Percentiles rank a stretch among this genome's conserved stretches.
phyloP scores from a whole-genome alignment of 2,797 vertebrate genomes.

The Leptatherina wallacei region DNA sequence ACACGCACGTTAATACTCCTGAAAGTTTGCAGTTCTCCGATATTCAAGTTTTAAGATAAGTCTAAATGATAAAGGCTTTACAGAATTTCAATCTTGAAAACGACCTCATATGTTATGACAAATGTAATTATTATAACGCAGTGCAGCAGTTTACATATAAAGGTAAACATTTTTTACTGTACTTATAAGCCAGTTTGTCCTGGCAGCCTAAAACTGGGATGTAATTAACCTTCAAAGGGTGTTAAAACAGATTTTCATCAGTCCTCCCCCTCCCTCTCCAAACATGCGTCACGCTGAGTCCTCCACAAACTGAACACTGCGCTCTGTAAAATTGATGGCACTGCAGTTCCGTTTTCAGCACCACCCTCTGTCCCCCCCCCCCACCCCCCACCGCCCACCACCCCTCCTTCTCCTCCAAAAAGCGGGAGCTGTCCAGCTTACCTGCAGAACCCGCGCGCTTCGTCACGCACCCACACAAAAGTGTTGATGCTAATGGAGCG shows the following conservation, averaged over 20 bases:
- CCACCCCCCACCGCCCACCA: no score
- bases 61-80: background rate
- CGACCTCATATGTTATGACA: no score
- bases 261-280: background rate
- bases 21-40: background rate
- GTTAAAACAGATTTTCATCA: background rate
- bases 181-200: background rate
- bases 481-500: background rate
- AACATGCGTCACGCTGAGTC: conserved; percentile 6
- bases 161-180: no score
- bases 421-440: background rate
- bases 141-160: no score
- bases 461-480: background rate
- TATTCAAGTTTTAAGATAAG: background rate
- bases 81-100: no score
- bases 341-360: conserved; percentile 74
- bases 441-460: conserved; percentile 39
- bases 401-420: background rate
- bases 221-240: background rate
- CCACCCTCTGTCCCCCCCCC: conserved; percentile 32
- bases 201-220: background rate
- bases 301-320: conserved; percentile 31
- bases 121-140: no score
- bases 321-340: conserved; percentile 76
- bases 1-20: background rate